Conservation (phyloP, 2,888 invertebrate genomes). For the Slavum lentiscoides region DNA sequence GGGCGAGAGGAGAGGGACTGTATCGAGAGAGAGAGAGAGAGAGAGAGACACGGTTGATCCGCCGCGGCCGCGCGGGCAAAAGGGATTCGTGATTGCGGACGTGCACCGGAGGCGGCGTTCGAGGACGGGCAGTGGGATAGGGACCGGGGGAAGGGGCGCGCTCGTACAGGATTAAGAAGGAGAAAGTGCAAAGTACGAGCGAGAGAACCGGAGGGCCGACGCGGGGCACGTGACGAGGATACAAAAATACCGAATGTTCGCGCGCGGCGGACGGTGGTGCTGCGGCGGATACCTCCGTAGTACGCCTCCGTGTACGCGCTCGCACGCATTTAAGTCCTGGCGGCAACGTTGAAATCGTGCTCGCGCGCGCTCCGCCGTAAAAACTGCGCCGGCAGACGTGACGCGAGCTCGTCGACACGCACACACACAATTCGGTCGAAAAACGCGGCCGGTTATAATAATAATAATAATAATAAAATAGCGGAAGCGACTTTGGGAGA, state of each 20-base stretch:
- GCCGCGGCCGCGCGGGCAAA: background rate
- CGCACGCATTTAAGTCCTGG: constrained; percentile 20
- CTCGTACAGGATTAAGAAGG: constrained; percentile 36
- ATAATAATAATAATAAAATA: background rate
- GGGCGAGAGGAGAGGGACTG: background rate
- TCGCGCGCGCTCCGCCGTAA: constrained; percentile 46
- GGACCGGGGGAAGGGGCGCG: background rate
- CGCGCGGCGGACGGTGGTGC: background rate
- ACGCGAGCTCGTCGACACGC: constrained; percentile 16
- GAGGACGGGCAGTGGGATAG: background rate
- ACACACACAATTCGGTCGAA: background rate
- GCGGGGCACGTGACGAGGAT: constrained; percentile 48
- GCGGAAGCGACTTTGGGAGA: constrained; percentile 1
- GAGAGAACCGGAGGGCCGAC: constrained; percentile 43
- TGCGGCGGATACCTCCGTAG: background rate
- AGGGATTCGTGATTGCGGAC: constrained; percentile 52
- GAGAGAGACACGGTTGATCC: constrained; percentile 26
- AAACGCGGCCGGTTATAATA: constrained; percentile 43
- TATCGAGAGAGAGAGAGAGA: too few relatives aligned
- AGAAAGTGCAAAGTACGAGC: constrained; percentile 50
- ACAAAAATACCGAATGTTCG: constrained; percentile 33
- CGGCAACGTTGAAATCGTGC: constrained; percentile 49
- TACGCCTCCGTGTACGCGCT: background rate
- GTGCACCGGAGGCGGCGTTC: background rate
- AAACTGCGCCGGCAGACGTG: constrained; percentile 49